Percentiles rank a stretch among this genome's conserved stretches.
Conservation (phyloP, 2,888 invertebrate genomes). For the Melikaiella ostensackeni region DNA sequence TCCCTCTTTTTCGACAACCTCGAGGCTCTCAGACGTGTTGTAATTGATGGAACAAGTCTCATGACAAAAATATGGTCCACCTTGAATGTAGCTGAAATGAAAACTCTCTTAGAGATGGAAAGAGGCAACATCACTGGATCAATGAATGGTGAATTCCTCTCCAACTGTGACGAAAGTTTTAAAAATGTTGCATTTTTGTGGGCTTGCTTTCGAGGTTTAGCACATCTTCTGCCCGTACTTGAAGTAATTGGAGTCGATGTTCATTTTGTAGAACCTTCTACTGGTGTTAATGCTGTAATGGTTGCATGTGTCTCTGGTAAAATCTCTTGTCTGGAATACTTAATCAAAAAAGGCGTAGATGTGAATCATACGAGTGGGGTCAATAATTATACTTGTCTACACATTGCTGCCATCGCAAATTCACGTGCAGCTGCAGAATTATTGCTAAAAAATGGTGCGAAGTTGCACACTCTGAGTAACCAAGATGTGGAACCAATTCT, state of each 20-base stretch:
- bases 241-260: constrained; percentile 84
- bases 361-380: constrained; percentile 79
- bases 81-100: constrained; percentile 68
- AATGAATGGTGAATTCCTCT: constrained; percentile 48
- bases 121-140: constrained; percentile 57
- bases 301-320: constrained; percentile 88
- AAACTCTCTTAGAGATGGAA: constrained; percentile 67
- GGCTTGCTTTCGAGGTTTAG: constrained; percentile 87
- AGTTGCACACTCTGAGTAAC: constrained; percentile 62
- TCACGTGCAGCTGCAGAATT: constrained; percentile 75
- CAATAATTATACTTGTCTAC: constrained; percentile 76
- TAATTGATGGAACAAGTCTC: constrained; percentile 64
- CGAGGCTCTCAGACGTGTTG: constrained; percentile 61
- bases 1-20: constrained; percentile 74
- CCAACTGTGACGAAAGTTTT: constrained; percentile 56
- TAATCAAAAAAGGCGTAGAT: constrained; percentile 84
- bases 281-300: constrained; percentile 87
- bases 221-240: constrained; percentile 83
- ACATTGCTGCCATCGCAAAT: constrained; percentile 79
- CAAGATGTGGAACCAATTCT: constrained; percentile 77
- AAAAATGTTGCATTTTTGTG: constrained; percentile 86
- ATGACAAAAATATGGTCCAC: constrained; percentile 70
- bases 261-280: constrained; percentile 84
- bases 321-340: constrained; percentile 83
- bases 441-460: constrained; percentile 75